Conservation (phyloP, 1,140 invertebrate species). For the Drosophila mauritiana region DNA sequence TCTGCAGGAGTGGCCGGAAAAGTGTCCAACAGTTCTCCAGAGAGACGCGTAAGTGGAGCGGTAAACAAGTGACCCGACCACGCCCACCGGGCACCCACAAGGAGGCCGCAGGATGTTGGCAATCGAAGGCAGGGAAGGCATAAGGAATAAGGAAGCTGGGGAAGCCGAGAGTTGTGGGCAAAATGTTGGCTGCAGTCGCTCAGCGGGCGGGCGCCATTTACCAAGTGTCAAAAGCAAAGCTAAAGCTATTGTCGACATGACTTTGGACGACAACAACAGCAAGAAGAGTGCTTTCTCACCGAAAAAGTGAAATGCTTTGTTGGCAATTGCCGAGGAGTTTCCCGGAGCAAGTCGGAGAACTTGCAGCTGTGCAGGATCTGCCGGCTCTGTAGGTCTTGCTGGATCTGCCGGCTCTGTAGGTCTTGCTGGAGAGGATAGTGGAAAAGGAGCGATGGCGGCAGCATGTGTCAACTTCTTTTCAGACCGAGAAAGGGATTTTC, state of each 20-base stretch:
- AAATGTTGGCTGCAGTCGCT: conserved; percentile 66
- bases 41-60: conserved; percentile 71
- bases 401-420: background rate
- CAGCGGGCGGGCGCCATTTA: conserved; percentile 83
- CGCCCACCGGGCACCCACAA: conserved; percentile 26
- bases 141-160: conserved; percentile 1
- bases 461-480: conserved; percentile 76
- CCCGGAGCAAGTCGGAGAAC: conserved; percentile 42
- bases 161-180: conserved; percentile 16
- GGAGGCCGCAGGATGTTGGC: conserved; percentile 9
- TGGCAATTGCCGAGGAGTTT: conserved; percentile 79
- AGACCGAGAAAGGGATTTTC: conserved; percentile 52
- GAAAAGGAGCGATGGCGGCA: conserved; percentile 30
- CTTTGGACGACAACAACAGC: conserved; percentile 74
- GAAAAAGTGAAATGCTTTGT: conserved; percentile 79
- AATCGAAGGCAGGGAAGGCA: conserved; percentile 9
- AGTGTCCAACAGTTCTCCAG: conserved; percentile 59
- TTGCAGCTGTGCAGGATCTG: conserved; percentile 27
- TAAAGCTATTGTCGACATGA: conserved; percentile 84
- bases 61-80: conserved; percentile 72
- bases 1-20: conserved; percentile 34
- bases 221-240: conserved; percentile 84
- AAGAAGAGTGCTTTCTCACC: conserved; percentile 32
- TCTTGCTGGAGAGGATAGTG: background rate
- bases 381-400: background rate